Base-by-base conservation (phyloP, 2,113 vertebrate genomes). In the Carettochelys insculpta region DNA sequence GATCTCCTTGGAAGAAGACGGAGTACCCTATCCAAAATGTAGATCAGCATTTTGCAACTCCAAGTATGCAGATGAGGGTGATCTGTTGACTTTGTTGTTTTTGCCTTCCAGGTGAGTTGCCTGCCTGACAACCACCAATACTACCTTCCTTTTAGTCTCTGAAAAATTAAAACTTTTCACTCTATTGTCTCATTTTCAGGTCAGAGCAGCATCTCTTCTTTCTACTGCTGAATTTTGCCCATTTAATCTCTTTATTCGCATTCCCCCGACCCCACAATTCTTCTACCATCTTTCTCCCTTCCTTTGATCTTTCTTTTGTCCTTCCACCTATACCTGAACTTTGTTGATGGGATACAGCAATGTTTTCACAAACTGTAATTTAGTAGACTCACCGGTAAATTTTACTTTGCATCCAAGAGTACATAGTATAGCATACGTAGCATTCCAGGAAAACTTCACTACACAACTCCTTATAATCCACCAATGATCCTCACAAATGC, bases 181-280 rank as follows among this genome's bases (percentile, higher is more conserved):
- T 90, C 90, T 91, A 90, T 94, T 90, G 90, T 94, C 95, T 96
- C 1, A 93, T 0, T 94, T 97, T 94, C 77, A 92, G 88, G 71
- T 82, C 95, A 95, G 56, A 94, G 96, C 83, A 94, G 71, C 94
- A 97, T 97, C 93, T 96, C 91, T 96, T 97, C 58, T 16, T 8
- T 65, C 97, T 95, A 96, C 83, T 83, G 88, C 92, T 90, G 58
- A 79, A 86, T 75, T 53, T 68, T 93, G 65, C 90, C 92, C 92
- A 76, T 80, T 77, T 47, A 83, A 78, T 82, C 86, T 88, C 79
- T 87, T 93, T 51, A 31, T 87, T 91, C 92, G 86, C 80, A 34
- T 16, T 7, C 56, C 8, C 10, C 12, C 29, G n/a, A n/a, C n/a
- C n/a, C n/a, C n/a, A n/a, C 27, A 3, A 2, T 31, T 56, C 17